A percentile compares a stretch with the other conserved stretches of the same genome.
Conservation (phyloP, 2,888 invertebrate genomes). For the Erpobdella octoculata region DNA sequence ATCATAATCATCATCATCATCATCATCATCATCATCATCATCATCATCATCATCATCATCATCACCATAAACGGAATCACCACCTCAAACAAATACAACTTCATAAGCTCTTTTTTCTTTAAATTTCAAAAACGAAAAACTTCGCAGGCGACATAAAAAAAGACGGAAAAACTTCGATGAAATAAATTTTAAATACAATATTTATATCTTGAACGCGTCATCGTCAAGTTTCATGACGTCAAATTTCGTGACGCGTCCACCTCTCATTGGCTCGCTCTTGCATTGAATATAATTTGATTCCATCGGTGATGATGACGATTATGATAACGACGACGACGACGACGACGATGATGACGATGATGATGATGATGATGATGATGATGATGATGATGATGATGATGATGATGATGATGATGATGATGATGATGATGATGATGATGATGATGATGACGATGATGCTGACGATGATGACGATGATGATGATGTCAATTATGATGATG, state of each 20-base stretch:
- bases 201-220: too few relatives aligned
- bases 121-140: background rate
- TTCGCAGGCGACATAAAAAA: too few relatives aligned
- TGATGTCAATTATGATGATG: constrained; percentile 9
- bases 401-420: background rate
- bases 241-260: too few relatives aligned
- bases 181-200: too few relatives aligned
- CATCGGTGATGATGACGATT: background rate
- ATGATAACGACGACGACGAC: background rate
- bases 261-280: too few relatives aligned
- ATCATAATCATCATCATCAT: background rate
- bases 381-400: constrained; percentile 24
- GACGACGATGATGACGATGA: constrained; percentile 19
- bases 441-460: constrained; percentile 5
- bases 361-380: constrained; percentile 26
- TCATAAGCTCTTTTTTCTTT: background rate
- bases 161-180: too few relatives aligned
- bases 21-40: background rate
- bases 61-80: background rate
- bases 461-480: constrained; percentile 16
- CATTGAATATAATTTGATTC: too few relatives aligned
- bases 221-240: too few relatives aligned
- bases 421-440: constrained; percentile 6
- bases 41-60: background rate
- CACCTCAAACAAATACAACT: background rate